A percentile compares a stretch with the other conserved stretches of the same genome.
Conservation (phyloP, 2,113 vertebrate species). For the Guaruba guarouba region DNA sequence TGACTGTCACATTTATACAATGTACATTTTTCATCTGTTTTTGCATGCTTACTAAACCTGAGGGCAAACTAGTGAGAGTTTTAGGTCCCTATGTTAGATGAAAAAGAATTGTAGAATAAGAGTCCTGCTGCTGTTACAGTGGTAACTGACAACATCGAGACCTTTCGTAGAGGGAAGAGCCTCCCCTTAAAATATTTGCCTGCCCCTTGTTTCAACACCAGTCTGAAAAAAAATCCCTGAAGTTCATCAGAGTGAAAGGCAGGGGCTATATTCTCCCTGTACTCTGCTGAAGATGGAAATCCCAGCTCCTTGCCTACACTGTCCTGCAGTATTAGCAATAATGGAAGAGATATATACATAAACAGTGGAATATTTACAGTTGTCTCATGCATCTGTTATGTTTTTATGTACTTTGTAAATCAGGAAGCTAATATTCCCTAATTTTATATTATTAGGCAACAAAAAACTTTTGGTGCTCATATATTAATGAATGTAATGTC, state of each 20-base stretch:
- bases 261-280: not conserved
- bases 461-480: not conserved
- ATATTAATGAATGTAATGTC: not conserved
- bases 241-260: not conserved
- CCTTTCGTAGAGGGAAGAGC: not conserved
- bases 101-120: not conserved
- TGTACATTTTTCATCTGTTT: not conserved
- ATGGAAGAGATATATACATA: not conserved
- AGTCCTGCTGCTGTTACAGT: not conserved
- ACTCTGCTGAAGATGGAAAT: not conserved
- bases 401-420: not conserved
- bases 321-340: not conserved
- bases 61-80: not conserved
- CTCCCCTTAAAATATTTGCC: not conserved
- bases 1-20: too few relatives aligned
- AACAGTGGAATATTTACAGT: not conserved
- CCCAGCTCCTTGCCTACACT: not conserved
- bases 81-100: not conserved
- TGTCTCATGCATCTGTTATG: not conserved
- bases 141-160: not conserved
- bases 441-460: not conserved
- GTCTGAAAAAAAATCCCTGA: not conserved
- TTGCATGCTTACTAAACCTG: not conserved
- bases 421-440: not conserved
- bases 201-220: not conserved